These are phyloP conservation scores for Carassius auratus DNA, from an alignment of 2,113 vertebrate species.

Conservation along the genomic window DNA sequence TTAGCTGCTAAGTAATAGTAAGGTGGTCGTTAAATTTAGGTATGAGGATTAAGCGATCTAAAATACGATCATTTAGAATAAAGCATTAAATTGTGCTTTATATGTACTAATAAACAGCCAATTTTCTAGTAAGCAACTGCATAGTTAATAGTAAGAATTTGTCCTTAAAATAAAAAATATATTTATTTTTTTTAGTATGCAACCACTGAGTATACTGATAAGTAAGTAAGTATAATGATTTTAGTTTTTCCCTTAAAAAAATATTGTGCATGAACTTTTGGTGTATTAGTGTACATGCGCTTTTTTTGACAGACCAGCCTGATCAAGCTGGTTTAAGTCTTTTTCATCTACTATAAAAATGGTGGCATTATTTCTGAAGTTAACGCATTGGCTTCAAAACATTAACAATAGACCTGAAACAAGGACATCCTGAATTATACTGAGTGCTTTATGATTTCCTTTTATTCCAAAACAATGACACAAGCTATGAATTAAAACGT, in stretches of 20 bases:
- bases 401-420: not conserved
- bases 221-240: not conserved
- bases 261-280: not conserved
- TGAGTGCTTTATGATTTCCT: constrained; percentile 2
- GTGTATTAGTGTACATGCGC: not conserved
- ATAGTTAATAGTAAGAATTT: too few relatives aligned
- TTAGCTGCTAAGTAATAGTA: too few relatives aligned
- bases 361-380: not conserved
- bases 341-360: not conserved
- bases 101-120: too few relatives aligned
- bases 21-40: too few relatives aligned
- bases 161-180: too few relatives aligned
- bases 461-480: constrained; percentile 34
- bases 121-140: too few relatives aligned
- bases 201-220: too few relatives aligned
- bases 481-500: constrained; percentile 54
- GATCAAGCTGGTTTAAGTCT: not conserved
- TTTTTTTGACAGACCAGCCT: not conserved
- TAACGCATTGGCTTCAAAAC: not conserved
- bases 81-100: too few relatives aligned
- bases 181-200: too few relatives aligned
- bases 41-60: too few relatives aligned
- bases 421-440: constrained; percentile 7
- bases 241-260: not conserved
- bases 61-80: too few relatives aligned